phyloP scores from a whole-genome alignment of 2,888 invertebrate species.

The Drosophila pegasa region DNA sequence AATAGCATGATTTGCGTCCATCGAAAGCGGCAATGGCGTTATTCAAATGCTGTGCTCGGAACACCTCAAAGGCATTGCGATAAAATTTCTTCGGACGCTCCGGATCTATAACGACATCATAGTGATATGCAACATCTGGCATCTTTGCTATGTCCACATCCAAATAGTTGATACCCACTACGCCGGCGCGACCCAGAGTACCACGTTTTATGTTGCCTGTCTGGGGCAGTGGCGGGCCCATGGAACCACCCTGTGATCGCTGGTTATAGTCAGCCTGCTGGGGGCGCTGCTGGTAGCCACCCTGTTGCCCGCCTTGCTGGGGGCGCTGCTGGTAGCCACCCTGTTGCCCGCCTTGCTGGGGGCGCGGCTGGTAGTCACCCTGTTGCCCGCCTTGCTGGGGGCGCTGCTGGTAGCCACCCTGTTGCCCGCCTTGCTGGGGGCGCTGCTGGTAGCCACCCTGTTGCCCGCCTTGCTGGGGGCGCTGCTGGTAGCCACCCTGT shows the following conservation, averaged over 20 bases:
- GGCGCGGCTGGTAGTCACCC: background rate
- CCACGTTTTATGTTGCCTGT: conserved; percentile 70
- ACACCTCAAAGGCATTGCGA: conserved; percentile 85
- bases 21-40: conserved; percentile 89
- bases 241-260: conserved; percentile 10
- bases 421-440: conserved; percentile 4
- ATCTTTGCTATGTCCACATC: conserved; percentile 86
- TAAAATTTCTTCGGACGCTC: conserved; percentile 89
- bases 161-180: conserved; percentile 88
- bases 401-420: background rate
- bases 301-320: background rate
- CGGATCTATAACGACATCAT: conserved; percentile 91
- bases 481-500: conserved; percentile 10
- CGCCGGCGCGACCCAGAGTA: conserved; percentile 84
- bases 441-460: background rate
- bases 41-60: conserved; percentile 83
- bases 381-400: background rate
- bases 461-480: conserved; percentile 1
- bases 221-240: conserved; percentile 19
- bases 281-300: background rate
- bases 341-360: background rate
- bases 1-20: conserved; percentile 89
- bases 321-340: background rate
- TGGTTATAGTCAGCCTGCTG: background rate
- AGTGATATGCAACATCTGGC: conserved; percentile 88